Conservation (phyloP, 2,888 invertebrate genomes). For the Nasonia oneida region DNA sequence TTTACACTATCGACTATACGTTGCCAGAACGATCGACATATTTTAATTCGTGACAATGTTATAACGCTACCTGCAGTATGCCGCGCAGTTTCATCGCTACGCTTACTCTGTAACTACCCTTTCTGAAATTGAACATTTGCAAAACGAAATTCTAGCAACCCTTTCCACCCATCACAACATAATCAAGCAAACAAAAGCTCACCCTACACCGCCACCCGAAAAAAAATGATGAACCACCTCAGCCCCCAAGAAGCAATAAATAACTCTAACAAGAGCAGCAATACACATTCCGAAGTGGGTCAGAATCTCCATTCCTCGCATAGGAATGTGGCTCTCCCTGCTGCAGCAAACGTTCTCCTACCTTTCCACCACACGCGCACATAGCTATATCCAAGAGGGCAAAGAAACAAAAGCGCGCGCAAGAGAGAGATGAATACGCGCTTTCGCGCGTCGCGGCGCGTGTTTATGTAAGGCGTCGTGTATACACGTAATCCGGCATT, state of each 20-base stretch:
- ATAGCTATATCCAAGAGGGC: neutral
- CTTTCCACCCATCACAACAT: neutral
- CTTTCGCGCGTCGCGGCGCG: neutral
- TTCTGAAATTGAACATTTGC: neutral
- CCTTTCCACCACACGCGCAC: neutral
- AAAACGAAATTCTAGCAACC: neutral
- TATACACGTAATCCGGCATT: conserved; percentile 9
- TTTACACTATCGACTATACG: no score
- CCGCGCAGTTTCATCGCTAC: no score
- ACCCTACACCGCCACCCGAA: neutral
- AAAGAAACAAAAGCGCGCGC: conserved; percentile 3
- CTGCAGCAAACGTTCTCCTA: neutral
- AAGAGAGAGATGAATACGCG: conserved; percentile 6
- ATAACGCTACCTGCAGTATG: no score
- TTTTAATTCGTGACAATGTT: no score
- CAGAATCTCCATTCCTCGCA: conserved; percentile 38
- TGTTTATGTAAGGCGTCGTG: conserved; percentile 26
- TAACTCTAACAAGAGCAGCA: conserved; percentile 24
- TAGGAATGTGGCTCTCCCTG: conserved; percentile 10
- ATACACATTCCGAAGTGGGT: conserved; percentile 30
- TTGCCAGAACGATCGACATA: no score
- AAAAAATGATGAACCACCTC: neutral
- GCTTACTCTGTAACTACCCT: no score
- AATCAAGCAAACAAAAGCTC: neutral
- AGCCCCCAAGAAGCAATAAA: conserved; percentile 28